A percentile compares a stretch with the other conserved stretches of the same genome.
phyloP scores from a whole-genome alignment of 1,140 invertebrate genomes.

The Zaprionus vittiger region DNA sequence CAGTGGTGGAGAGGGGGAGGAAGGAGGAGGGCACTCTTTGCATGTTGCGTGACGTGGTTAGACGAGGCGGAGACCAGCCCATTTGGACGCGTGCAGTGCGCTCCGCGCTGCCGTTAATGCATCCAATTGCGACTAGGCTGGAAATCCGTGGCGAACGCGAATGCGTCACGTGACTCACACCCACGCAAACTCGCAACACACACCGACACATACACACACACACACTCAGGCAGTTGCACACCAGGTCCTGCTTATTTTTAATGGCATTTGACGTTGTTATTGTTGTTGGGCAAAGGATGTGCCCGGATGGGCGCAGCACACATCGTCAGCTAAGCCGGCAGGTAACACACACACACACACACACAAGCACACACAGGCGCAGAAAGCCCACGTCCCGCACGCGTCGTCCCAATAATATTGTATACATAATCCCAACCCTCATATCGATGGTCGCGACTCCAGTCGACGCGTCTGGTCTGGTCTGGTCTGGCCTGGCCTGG shows the following conservation, averaged over 20 bases:
- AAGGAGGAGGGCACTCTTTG: slow-evolving; percentile 29
- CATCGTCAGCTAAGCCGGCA: slow-evolving; percentile 28
- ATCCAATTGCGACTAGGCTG: slow-evolving; percentile 49
- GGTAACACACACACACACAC: slow-evolving; percentile 38
- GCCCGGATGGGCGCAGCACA: slow-evolving; percentile 73
- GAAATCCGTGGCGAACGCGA: slow-evolving; percentile 59
- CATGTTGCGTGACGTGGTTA: slow-evolving; percentile 62
- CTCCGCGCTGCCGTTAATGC: slow-evolving; percentile 45
- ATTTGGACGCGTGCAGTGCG: slow-evolving; percentile 54
- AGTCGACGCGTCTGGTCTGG: slow-evolving; percentile 3
- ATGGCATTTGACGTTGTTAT: slow-evolving; percentile 44
- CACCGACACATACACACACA: slow-evolving; percentile 2
- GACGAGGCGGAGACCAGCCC: slow-evolving; percentile 42
- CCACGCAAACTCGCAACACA: slow-evolving; percentile 12
- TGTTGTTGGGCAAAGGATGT: slow-evolving; percentile 71
- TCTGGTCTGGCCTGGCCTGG: slow-evolving; percentile 17
- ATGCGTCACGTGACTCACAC: slow-evolving; percentile 78
- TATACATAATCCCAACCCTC: slow-evolving; percentile 54
- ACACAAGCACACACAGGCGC: background rate
- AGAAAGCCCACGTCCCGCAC: slow-evolving; percentile 45
- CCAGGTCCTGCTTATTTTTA: slow-evolving; percentile 64
- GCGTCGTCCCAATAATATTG: slow-evolving; percentile 45
- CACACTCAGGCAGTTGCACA: background rate
- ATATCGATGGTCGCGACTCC: slow-evolving; percentile 14
- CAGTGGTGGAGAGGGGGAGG: background rate